phyloP scores from a whole-genome alignment of 2,888 invertebrate genomes.

The Chrysopilus asiliformis region DNA sequence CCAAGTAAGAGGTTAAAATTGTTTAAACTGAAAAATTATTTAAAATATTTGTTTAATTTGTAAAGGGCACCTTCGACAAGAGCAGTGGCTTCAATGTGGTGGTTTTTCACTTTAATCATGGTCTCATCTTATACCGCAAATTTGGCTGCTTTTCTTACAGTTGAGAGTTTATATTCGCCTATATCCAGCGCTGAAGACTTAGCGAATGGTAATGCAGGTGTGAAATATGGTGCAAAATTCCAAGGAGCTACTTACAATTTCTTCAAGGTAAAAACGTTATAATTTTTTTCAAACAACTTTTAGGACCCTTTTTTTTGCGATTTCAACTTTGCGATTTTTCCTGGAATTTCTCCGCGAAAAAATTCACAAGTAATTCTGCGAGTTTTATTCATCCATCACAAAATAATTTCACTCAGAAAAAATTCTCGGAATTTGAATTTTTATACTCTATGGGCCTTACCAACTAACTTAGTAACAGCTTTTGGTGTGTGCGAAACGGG shows the following conservation, averaged over 20 bases:
- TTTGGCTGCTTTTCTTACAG: constrained; percentile 77
- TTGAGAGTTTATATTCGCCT: constrained; percentile 57
- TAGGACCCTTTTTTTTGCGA: no score
- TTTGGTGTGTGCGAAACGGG: no score
- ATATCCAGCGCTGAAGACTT: constrained; percentile 74
- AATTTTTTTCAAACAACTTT: no score
- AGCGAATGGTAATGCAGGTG: constrained; percentile 58
- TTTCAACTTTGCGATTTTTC: no score
- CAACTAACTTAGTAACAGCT: no score
- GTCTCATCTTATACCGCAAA: constrained; percentile 81
- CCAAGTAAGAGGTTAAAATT: constrained; percentile 48
- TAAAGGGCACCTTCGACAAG: constrained; percentile 72
- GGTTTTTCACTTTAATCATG: constrained; percentile 73
- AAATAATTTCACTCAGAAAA: no score
- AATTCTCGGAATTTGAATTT: no score
- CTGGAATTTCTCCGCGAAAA: no score
- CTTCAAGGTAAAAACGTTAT: constrained; percentile 78
- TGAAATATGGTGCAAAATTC: constrained; percentile 76
- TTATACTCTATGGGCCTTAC: no score
- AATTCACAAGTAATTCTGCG: no score
- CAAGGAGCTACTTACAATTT: constrained; percentile 79
- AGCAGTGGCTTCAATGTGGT: constrained; percentile 77
- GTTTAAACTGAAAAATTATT: not conserved
- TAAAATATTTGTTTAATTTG: not conserved
- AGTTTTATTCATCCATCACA: no score